Conservation (phyloP, 2,113 vertebrate species). For the Azemiops feae region DNA sequence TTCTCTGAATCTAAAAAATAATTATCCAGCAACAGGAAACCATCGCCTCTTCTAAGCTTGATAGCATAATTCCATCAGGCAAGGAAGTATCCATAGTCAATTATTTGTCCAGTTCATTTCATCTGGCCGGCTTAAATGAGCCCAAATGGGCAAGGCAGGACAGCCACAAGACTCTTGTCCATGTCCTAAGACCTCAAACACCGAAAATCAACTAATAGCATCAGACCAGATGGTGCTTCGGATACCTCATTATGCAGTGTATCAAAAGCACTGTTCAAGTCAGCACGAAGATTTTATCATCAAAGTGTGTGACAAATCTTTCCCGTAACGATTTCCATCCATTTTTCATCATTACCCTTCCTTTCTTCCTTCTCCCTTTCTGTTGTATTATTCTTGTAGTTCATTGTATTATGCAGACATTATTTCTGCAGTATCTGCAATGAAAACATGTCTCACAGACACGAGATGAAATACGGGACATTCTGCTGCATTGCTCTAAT, state of each 20-base stretch:
- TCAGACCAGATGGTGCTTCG: not conserved
- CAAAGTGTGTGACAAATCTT: not conserved
- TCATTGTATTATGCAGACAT: not conserved
- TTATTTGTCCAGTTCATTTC: not conserved
- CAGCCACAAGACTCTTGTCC: not conserved
- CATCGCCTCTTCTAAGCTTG: not conserved
- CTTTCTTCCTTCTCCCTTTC: not conserved
- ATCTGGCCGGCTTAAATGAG: not conserved
- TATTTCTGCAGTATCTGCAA: not conserved
- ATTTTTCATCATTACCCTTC: not conserved
- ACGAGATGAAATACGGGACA: not conserved
- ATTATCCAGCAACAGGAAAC: not conserved
- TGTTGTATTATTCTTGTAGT: not conserved
- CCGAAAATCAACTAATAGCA: not conserved
- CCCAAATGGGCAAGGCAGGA: not conserved
- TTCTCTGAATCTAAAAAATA: not conserved
- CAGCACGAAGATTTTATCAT: not conserved
- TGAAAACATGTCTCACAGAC: conserved; percentile 15
- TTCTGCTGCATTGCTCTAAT: not conserved
- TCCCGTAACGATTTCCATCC: not conserved
- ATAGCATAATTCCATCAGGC: not conserved
- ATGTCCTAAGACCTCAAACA: not conserved
- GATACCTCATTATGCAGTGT: not conserved
- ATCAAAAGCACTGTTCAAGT: not conserved
- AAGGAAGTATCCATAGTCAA: not conserved